A percentile compares a stretch with the other conserved stretches of the same genome.
phyloP scores from a whole-genome alignment of 2,113 vertebrate species.

The Emydura subglobosa region DNA sequence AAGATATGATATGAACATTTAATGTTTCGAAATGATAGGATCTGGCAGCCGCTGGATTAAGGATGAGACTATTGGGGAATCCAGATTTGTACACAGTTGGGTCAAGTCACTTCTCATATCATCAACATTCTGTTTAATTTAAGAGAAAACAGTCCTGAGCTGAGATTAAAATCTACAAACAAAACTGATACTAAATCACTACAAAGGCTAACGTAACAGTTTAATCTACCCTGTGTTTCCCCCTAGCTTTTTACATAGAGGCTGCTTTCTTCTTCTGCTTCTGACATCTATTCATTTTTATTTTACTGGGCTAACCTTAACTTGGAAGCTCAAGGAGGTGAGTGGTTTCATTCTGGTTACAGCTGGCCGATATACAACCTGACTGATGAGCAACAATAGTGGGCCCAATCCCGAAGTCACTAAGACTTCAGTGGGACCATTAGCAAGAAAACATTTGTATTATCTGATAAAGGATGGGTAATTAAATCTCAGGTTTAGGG shows the following conservation, averaged over 20 bases:
- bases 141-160: constrained; percentile 64
- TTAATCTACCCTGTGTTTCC: constrained; percentile 61
- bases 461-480: constrained; percentile 28
- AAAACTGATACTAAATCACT: constrained; percentile 67
- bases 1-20: constrained; percentile 69
- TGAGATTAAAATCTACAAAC: constrained; percentile 66
- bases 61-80: constrained; percentile 57
- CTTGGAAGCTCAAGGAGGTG: constrained; percentile 54
- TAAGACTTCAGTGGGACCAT: constrained; percentile 18
- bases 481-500: constrained; percentile 23
- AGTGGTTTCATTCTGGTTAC: constrained; percentile 53
- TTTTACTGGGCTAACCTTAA: constrained; percentile 49
- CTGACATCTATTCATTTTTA: constrained; percentile 55
- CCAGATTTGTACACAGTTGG: constrained; percentile 60
- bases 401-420: constrained; percentile 34
- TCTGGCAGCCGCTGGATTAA: constrained; percentile 36
- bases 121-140: constrained; percentile 69
- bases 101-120: constrained; percentile 66
- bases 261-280: constrained; percentile 68
- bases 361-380: constrained; percentile 39
- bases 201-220: constrained; percentile 74
- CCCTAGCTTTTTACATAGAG: constrained; percentile 48
- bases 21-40: constrained; percentile 70
- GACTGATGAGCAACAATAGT: constrained; percentile 55
- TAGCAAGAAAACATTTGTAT: constrained; percentile 57